Conservation (phyloP, 2,888 invertebrate species). For the Lasius fuliginosus region DNA sequence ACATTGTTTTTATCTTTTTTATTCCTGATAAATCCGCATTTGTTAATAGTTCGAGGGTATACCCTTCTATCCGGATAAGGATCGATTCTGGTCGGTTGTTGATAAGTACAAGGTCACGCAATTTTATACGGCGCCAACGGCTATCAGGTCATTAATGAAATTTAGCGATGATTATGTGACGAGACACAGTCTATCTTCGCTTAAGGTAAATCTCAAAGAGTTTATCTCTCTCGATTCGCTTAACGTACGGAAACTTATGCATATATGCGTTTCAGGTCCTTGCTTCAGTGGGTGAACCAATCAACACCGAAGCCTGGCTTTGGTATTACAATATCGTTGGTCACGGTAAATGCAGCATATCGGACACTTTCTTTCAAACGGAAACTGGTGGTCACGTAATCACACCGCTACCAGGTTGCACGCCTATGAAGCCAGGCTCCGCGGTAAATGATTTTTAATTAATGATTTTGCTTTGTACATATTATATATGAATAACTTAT, state of each 20-base stretch:
- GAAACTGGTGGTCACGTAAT: slow-evolving; percentile 99
- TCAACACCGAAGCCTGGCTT: slow-evolving; percentile 99
- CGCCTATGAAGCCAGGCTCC: slow-evolving; percentile 98
- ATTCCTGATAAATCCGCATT: not conserved
- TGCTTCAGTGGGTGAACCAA: slow-evolving; percentile 99
- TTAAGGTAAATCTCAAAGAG: slow-evolving; percentile 85
- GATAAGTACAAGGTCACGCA: slow-evolving; percentile 98
- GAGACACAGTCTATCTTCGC: slow-evolving; percentile 86
- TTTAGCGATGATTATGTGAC: slow-evolving; percentile 95
- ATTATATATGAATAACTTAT: not conserved
- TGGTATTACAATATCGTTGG: slow-evolving; percentile 97
- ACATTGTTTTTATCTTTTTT: not conserved
- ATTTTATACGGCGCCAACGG: slow-evolving; percentile 99
- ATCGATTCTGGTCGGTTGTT: slow-evolving; percentile 97
- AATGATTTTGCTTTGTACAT: slow-evolving; percentile 1
- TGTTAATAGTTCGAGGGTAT: slow-evolving; percentile 95
- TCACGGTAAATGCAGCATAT: slow-evolving; percentile 94
- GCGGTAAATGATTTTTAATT: slow-evolving; percentile 90
- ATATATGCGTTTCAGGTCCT: slow-evolving; percentile 88
- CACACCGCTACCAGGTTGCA: slow-evolving; percentile 98
- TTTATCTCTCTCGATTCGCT: not conserved
- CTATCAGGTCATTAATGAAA: slow-evolving; percentile 98
- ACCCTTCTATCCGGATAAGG: slow-evolving; percentile 97
- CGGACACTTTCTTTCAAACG: slow-evolving; percentile 99
- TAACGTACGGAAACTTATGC: not conserved